Percentiles rank a stretch among this genome's conserved stretches.
phyloP scores from a whole-genome alignment of 2,113 vertebrate species.

The Cynocephalus volans region DNA sequence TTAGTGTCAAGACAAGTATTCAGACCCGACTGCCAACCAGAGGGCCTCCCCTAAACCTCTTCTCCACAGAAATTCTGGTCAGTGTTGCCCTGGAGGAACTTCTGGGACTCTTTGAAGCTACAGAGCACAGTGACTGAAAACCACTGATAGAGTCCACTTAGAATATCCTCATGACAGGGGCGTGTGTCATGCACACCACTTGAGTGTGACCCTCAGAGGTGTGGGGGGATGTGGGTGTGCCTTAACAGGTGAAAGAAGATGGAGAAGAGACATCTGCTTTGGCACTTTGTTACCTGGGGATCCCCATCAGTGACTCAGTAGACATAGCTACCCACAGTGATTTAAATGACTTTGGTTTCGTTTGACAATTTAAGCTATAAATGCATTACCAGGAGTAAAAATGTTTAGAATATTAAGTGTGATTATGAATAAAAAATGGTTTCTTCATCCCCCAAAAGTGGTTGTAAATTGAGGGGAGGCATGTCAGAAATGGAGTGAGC shows the following conservation, averaged over 20 bases:
- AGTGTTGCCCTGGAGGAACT: background rate
- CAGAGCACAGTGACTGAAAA: background rate
- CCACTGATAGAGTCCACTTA: rapidly evolving
- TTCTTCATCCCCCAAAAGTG: background rate
- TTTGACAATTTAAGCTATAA: constrained; percentile 9
- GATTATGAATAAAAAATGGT: background rate
- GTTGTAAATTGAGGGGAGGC: constrained; percentile 5
- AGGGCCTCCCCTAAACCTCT: background rate
- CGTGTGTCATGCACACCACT: rapidly evolving
- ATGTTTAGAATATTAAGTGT: constrained; percentile 44
- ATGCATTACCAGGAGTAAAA: background rate
- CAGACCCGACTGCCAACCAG: background rate
- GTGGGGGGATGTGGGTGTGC: background rate
- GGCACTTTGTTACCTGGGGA: background rate
- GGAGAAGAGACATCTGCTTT: background rate
- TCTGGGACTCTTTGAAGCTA: background rate
- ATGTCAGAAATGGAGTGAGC: background rate
- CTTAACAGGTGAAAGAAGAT: background rate
- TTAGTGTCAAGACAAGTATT: background rate
- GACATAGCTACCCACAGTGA: background rate
- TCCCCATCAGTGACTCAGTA: background rate
- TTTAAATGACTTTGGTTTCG: background rate
- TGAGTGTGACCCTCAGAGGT: background rate
- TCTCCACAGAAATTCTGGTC: background rate
- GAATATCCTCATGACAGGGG: too few species aligned